A percentile compares a stretch with the other conserved stretches of the same genome.
Evolutionary conservation across 2,888 invertebrate genomes (phyloP).

Genomic region (Agelastica alni): DNA sequence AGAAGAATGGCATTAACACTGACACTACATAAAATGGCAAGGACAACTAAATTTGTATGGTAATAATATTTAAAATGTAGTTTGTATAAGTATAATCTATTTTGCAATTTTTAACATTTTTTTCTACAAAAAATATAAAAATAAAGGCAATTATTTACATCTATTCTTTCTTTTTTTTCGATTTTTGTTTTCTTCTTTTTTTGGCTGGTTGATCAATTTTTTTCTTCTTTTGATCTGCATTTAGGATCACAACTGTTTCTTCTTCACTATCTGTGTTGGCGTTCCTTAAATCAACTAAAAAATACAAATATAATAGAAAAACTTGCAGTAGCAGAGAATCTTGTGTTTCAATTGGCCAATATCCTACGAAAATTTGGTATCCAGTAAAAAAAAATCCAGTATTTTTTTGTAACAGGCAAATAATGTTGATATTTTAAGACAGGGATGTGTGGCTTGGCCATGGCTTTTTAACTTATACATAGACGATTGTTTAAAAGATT

Average conservation of each 20-base stretch:
- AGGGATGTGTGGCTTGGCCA: no score
- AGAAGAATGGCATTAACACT: conserved; percentile 75
- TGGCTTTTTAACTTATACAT: no score
- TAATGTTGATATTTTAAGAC: no score
- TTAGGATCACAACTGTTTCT: conserved; percentile 50
- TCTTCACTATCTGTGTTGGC: conserved; percentile 52
- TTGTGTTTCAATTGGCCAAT: no score
- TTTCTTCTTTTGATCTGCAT: conserved; percentile 44
- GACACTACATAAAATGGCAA: conserved; percentile 61
- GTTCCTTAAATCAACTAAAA: conserved; percentile 42
- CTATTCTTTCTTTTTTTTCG: background rate
- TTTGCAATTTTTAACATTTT: conserved; percentile 30
- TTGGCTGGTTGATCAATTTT: no score
- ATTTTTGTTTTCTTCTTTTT: conserved; percentile 43
- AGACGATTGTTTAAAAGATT: no score
- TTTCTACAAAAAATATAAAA: conserved; percentile 23
- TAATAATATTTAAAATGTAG: conserved; percentile 26
- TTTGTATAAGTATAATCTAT: conserved; percentile 32
- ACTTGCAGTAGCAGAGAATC: no score
- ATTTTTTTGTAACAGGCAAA: no score
- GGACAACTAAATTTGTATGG: conserved; percentile 22
- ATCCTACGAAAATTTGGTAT: no score
- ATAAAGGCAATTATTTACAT: background rate
- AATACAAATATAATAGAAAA: no score
- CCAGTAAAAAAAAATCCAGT: no score